Base-by-base conservation (phyloP, 2,888 invertebrate genomes). In the Drosophila mayaguana region DNA sequence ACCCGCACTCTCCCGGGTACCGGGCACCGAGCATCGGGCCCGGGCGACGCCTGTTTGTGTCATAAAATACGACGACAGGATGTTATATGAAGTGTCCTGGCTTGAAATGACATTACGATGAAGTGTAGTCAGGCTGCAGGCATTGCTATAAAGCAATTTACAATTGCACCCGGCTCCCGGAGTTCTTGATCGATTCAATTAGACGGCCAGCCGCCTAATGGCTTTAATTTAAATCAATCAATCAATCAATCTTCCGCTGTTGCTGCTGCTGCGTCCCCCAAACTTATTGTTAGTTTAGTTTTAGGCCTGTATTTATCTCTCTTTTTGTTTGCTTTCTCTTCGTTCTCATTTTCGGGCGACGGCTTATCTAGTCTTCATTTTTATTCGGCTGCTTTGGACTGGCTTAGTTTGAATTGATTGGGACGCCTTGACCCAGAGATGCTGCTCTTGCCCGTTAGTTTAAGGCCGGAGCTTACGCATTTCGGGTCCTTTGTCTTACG, bases 211-310 rank as follows among this genome's bases (percentile, higher is more conserved):
- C 81, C 81, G 69, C 88, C 79, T 88, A 85, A 88, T 79, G 85
- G 65, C 81, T 87, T 88, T 88, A 88, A 88, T 88, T 87, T 88
- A 87, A 87, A 88, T 87, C 84, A 88, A 87, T 86, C 86, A 83
- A 81, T 71, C 87, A 78, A 80, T 68, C 67, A 36, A 36, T 14
- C 36, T 61, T 43, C 32, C n/a, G 42, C 65, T 68, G 42, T 62
- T 57, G 55, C 42, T 42, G 43, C 63, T 66, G 32, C 63, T 63
- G 55, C 51, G 25, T 32, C 53, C 50, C 50, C 36, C 51, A 25
- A 38, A 43, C 57, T 61, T 56, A 66, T 75, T 84, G 76, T 73
- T 78, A 60, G 72, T 80, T 79, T 72, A 80, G 71, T 80, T 85
- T 66, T 38, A 34, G 50, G 50, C n/a, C 60, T 54, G 55, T 42